phyloP scores from a whole-genome alignment of 2,888 invertebrate species.

The Serrognathus titanus region DNA sequence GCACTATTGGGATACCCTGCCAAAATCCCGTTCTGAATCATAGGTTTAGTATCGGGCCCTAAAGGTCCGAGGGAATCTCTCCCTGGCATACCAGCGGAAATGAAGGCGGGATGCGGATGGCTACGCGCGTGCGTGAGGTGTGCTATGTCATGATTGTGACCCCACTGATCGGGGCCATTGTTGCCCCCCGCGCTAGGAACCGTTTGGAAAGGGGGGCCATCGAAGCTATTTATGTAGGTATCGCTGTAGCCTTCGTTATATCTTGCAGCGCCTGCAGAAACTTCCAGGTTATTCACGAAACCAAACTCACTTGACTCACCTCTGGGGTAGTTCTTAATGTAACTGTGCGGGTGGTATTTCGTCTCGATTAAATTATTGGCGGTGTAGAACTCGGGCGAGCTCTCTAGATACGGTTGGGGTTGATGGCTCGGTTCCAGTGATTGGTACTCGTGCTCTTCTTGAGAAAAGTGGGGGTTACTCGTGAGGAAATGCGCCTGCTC shows the following conservation, averaged over 20 bases:
- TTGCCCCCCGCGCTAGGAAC: constrained; percentile 59
- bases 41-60: constrained; percentile 47
- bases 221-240: constrained; percentile 58
- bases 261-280: constrained; percentile 37
- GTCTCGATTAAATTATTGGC: constrained; percentile 55
- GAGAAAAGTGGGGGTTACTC: constrained; percentile 49
- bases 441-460: constrained; percentile 60
- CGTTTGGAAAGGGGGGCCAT: constrained; percentile 69
- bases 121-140: constrained; percentile 48
- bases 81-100: constrained; percentile 43
- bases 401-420: constrained; percentile 63
- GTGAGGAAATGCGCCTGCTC: constrained; percentile 35
- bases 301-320: constrained; percentile 44
- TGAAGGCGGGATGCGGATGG: constrained; percentile 56
- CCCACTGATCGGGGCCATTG: constrained; percentile 45
- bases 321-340: constrained; percentile 69
- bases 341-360: constrained; percentile 67
- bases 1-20: constrained; percentile 53
- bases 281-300: neutral
- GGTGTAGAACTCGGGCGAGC: constrained; percentile 70
- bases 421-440: constrained; percentile 53
- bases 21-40: constrained; percentile 61
- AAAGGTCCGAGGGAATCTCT: constrained; percentile 41
- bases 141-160: constrained; percentile 40
- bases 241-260: constrained; percentile 56